A percentile compares a stretch with the other conserved stretches of the same genome.
Evolutionary conservation across 1,140 invertebrate genomes (phyloP).

Genomic region (Drosophila insularis): DNA sequence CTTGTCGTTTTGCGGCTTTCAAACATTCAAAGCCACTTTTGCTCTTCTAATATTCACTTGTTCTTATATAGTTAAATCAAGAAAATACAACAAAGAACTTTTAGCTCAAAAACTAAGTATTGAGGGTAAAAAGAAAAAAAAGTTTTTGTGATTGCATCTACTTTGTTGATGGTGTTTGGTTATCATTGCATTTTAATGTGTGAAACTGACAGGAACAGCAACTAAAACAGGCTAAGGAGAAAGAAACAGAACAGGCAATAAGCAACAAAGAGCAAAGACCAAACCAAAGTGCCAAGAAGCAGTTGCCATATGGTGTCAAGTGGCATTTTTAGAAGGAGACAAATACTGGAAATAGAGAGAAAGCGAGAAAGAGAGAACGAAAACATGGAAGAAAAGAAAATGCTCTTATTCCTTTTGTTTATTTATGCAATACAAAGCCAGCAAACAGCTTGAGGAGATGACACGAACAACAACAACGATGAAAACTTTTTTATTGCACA

Average conservation of each 20-base stretch:
- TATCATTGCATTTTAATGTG: constrained; percentile 78
- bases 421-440: constrained; percentile 54
- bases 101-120: constrained; percentile 44
- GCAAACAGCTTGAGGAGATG: constrained; percentile 39
- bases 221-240: background rate
- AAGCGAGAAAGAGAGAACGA: background rate
- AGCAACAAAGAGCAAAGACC: constrained; percentile 7
- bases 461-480: constrained; percentile 11
- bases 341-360: background rate
- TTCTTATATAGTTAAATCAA: constrained; percentile 56
- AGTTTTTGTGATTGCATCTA: constrained; percentile 26
- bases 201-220: constrained; percentile 68
- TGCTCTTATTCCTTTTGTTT: constrained; percentile 73
- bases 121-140: constrained; percentile 23
- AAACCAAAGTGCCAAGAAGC: constrained; percentile 42
- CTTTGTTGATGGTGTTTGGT: constrained; percentile 32
- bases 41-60: constrained; percentile 72
- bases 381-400: constrained; percentile 42
- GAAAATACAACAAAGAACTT: constrained; percentile 58
- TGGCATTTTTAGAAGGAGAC: constrained; percentile 56
- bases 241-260: background rate
- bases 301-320: constrained; percentile 74
- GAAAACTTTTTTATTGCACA: constrained; percentile 1
- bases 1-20: constrained; percentile 64
- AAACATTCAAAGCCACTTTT: constrained; percentile 75